These are phyloP conservation scores for Ptilonorhynchus violaceus DNA, from an alignment of 2,113 vertebrate species.

Conservation along the genomic window DNA sequence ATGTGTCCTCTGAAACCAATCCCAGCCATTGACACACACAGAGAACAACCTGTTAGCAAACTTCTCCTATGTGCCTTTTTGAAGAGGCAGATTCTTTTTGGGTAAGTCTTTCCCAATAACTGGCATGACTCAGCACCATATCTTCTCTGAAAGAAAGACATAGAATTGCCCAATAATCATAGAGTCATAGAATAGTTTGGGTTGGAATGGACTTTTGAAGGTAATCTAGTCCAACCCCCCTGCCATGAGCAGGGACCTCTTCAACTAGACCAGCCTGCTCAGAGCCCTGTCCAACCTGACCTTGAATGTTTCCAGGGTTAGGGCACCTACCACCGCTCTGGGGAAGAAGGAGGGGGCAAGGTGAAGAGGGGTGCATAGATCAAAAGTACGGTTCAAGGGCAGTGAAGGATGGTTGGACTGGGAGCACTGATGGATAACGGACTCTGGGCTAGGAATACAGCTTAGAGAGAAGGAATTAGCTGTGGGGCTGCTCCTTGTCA, in stretches of 20 bases:
- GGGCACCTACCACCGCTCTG: neutral
- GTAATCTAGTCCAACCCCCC: neutral
- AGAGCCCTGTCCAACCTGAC: neutral
- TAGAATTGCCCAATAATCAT: neutral
- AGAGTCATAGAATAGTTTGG: neutral
- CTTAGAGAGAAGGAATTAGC: neutral
- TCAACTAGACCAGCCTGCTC: neutral
- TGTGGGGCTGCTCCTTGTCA: neutral
- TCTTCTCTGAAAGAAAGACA: neutral
- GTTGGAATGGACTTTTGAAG: neutral
- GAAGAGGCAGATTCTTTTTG: neutral
- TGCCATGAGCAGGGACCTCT: neutral
- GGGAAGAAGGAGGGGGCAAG: neutral
- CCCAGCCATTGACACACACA: neutral
- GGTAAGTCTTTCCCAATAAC: neutral
- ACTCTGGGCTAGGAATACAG: accelerated
- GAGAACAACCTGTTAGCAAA: neutral
- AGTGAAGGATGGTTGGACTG: neutral
- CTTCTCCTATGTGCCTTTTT: neutral
- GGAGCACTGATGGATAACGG: neutral
- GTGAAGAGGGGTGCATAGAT: neutral
- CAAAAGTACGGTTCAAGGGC: neutral
- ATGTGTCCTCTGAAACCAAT: neutral
- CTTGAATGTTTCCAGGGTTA: neutral
- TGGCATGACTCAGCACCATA: accelerated